Base-by-base conservation (phyloP, 2,797 vertebrate genomes). In the Anableps anableps region DNA sequence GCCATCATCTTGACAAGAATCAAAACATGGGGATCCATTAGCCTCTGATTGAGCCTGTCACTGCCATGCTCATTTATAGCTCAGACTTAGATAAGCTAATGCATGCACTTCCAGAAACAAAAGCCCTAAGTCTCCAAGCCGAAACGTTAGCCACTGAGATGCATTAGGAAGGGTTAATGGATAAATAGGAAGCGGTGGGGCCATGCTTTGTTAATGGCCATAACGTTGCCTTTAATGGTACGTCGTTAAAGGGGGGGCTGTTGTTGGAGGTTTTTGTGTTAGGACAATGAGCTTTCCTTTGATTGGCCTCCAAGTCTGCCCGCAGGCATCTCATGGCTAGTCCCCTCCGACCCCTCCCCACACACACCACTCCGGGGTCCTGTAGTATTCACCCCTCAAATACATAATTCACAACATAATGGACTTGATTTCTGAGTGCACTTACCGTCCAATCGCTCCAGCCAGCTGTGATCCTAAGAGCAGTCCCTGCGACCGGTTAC, bases 401-500 rank as follows among this genome's bases (percentile, higher is more conserved):
- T 96, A 93, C 91, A 96, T 96, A 96, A 96, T 96, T 96, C 93
- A 96, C 78, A n/a, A 91, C 89, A 85, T 96, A 96, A 96, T 96
- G 95, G 94, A 95, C 79, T 75, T 83, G 94, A 94, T 94, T 93
- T 92, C 85, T 92, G 94, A 96, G 95, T 95, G 96, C 96, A 96
- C 95, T 96, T 94, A 95, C 87, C 89, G 82, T 74, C 89, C 78
- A 38, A 86, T 91, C 86, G 62, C 88, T 90, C 79, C 77, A 75
- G 88, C 90, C 75, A 80, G 58, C 91, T 86, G 91, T 91, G 88
- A 90, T 92, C 94, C 91, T 94, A 89, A 95, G 91, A 94, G 94
- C 81, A 55, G 86, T 73, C 79, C 82, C 77, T 74, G 68, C 72
- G 51, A 72, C 79, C 47, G 34, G 74, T 60, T 77, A 47, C 78